Evolutionary conservation across 37 sponge, comb jelly and placozoan species (phyloP).

Genomic region (Spongilla lacustris): DNA sequence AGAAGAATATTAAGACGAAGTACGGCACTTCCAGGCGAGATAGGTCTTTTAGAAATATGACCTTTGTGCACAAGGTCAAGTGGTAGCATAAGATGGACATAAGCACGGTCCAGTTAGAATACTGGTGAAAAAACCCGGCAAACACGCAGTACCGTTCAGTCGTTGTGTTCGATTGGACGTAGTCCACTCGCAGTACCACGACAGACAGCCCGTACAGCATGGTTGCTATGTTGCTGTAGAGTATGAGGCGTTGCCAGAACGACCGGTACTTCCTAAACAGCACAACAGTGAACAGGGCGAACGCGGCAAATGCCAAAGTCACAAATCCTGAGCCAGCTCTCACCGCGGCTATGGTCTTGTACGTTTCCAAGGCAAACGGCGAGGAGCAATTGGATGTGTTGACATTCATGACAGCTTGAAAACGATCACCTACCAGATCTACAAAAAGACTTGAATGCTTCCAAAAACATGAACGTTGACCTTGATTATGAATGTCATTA

Average conservation of each 20-base stretch:
- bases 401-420: neutral
- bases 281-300: slow-evolving; percentile 19
- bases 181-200: slow-evolving; percentile 10
- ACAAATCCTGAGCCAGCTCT: neutral
- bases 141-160: slow-evolving; percentile 7
- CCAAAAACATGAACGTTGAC: too few relatives aligned
- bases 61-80: slow-evolving; percentile 39
- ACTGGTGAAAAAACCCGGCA: slow-evolving; percentile 46
- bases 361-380: neutral
- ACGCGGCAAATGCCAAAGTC: neutral
- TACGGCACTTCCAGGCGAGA: slow-evolving; percentile 35
- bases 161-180: neutral
- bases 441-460: too few relatives aligned
- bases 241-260: slow-evolving; percentile 83
- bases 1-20: slow-evolving; percentile 27
- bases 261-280: slow-evolving; percentile 79
- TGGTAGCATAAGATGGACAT: slow-evolving; percentile 47
- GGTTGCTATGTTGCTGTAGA: slow-evolving; percentile 75
- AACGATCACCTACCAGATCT: too few relatives aligned
- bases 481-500: too few relatives aligned
- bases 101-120: slow-evolving; percentile 28
- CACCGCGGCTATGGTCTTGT: neutral
- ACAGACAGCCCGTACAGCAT: slow-evolving; percentile 32
- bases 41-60: slow-evolving; percentile 15
- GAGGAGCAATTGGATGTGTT: neutral